These are phyloP conservation scores for Psittacula derbiana DNA, from an alignment of 2,797 vertebrate genomes.

Conservation along the genomic window DNA sequence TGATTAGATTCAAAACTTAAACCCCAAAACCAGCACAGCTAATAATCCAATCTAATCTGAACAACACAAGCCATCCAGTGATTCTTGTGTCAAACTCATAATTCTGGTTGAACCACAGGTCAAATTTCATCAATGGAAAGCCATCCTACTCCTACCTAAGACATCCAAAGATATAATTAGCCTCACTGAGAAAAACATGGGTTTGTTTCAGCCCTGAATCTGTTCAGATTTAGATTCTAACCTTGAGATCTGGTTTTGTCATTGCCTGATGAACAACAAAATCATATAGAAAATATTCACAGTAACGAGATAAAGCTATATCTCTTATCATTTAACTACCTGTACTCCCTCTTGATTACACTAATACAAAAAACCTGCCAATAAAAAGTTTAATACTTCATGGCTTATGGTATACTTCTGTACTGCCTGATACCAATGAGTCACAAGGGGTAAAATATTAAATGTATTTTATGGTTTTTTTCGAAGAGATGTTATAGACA, in stretches of 20 bases:
- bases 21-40: not conserved
- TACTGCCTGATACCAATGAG: not conserved
- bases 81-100: not conserved
- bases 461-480: not conserved
- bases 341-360: not conserved
- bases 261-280: not conserved
- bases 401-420: not conserved
- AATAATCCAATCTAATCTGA: not conserved
- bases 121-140: not conserved
- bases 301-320: not conserved
- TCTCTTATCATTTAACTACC: not conserved
- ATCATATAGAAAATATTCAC: not conserved
- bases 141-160: not conserved
- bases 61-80: not conserved
- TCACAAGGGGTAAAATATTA: not conserved
- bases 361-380: not conserved
- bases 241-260: not conserved
- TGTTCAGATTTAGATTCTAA: not conserved
- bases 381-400: not conserved
- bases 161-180: not conserved
- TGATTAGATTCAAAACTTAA: not conserved
- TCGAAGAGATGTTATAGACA: not conserved
- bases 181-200: not conserved
- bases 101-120: not conserved
- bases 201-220: not conserved